phyloP scores from a whole-genome alignment of 64 coral and sea anemone species.

The Anthopleura sola region DNA sequence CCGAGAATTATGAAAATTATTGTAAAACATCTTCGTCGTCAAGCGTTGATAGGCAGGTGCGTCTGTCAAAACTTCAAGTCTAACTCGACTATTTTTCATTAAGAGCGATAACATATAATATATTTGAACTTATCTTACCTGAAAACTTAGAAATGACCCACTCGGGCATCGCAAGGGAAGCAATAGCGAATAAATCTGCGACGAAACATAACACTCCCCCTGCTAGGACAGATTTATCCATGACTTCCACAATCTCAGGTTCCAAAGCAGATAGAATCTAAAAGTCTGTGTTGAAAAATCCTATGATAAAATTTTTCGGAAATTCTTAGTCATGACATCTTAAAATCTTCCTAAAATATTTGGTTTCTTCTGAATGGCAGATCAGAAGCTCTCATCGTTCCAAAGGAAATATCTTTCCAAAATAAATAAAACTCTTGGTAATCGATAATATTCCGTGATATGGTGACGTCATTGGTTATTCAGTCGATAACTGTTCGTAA shows the following conservation, averaged over 20 bases:
- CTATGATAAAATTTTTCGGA: background rate
- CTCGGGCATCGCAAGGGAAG: conserved; percentile 79
- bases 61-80: too few relatives aligned
- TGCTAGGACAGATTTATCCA: conserved; percentile 88
- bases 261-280: background rate
- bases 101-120: background rate
- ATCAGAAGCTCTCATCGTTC: too few relatives aligned
- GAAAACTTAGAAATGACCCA: conserved; percentile 79
- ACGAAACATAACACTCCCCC: conserved; percentile 79
- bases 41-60: too few relatives aligned
- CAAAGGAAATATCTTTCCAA: too few relatives aligned
- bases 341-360: background rate
- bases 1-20: too few relatives aligned
- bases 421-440: background rate
- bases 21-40: too few relatives aligned
- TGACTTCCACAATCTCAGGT: background rate
- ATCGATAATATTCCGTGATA: background rate
- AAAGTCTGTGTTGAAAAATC: background rate
- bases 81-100: too few relatives aligned
- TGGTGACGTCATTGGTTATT: background rate
- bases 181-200: conserved; percentile 81
- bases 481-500: background rate
- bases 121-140: conserved; percentile 29
- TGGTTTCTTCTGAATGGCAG: background rate
- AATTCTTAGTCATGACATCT: background rate